A percentile compares a stretch with the other conserved stretches of the same genome.
Evolutionary conservation across 2,113 vertebrate species (phyloP).

Genomic region (Thomomys bottae): DNA sequence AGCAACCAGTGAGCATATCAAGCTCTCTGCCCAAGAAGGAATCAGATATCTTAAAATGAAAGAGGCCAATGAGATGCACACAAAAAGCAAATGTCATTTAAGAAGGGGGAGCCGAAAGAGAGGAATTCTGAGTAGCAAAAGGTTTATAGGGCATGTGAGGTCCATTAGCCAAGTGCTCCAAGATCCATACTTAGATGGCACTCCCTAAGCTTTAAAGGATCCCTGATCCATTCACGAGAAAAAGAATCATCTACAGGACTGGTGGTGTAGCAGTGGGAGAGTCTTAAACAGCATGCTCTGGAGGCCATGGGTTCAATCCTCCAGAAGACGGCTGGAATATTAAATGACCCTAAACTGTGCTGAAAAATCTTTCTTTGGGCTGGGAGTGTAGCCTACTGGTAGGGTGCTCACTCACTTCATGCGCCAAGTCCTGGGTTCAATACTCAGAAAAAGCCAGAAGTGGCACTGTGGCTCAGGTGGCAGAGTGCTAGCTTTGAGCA

Average conservation of each 20-base stretch:
- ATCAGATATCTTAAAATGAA: neutral
- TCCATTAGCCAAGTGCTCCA: neutral
- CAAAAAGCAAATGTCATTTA: neutral
- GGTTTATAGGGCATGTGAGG: neutral
- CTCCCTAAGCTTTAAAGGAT: neutral
- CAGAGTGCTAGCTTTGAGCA: no score
- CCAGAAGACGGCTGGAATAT: neutral
- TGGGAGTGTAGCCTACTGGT: no score
- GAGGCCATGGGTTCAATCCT: neutral
- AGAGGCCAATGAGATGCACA: neutral
- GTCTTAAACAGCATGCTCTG: neutral
- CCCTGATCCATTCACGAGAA: neutral
- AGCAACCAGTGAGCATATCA: neutral
- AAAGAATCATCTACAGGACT: neutral
- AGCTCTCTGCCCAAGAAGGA: neutral
- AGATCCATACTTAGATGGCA: neutral
- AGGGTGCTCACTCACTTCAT: no score
- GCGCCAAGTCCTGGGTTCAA: no score
- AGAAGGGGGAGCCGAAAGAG: neutral
- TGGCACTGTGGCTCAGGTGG: no score
- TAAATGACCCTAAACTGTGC: neutral
- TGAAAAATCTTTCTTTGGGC: slow-evolving; percentile 13
- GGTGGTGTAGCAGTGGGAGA: neutral
- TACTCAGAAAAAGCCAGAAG: no score
- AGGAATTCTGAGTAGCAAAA: neutral